Conservation (phyloP, 2,888 invertebrate genomes). For the Polylopha cassiicola region DNA sequence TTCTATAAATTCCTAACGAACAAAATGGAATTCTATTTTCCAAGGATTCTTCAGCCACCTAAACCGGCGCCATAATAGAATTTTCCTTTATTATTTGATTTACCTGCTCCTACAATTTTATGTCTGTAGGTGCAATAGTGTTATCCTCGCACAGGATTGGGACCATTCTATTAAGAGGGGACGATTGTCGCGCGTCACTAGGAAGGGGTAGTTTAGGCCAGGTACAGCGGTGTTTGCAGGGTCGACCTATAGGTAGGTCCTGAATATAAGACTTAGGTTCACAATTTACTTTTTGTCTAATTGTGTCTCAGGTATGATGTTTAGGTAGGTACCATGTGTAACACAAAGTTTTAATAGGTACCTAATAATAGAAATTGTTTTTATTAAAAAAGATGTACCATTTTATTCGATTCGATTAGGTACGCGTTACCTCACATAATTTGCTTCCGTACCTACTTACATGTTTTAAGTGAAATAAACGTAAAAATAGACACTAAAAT, state of each 20-base stretch:
- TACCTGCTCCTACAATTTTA: slow-evolving; percentile 64
- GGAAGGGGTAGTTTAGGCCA: slow-evolving; percentile 16
- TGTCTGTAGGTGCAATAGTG: slow-evolving; percentile 58
- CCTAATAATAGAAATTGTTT: no score
- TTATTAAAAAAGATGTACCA: no score
- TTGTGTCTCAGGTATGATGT: no score
- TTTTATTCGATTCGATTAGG: no score
- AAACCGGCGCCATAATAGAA: slow-evolving; percentile 61
- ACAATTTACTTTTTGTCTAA: no score
- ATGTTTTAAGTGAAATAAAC: slow-evolving; percentile 22
- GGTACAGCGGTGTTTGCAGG: slow-evolving; percentile 6
- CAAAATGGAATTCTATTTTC: slow-evolving; percentile 52
- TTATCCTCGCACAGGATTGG: slow-evolving; percentile 41
- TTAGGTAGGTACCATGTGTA: no score
- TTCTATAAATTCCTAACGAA: slow-evolving; percentile 30
- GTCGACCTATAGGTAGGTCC: no score
- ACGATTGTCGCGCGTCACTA: slow-evolving; percentile 16
- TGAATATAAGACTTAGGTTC: no score
- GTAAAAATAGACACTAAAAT: slow-evolving; percentile 43
- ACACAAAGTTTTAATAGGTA: no score
- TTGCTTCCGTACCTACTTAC: slow-evolving; percentile 8
- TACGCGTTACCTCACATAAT: slow-evolving; percentile 7
- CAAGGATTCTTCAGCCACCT: slow-evolving; percentile 53
- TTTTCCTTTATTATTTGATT: slow-evolving; percentile 74
- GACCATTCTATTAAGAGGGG: slow-evolving; percentile 33